Evolutionary conservation across 2,113 vertebrate species (phyloP), one percentile per base, ranked within the genome.

Genomic region (Cyanoramphus novaezelandiae): DNA sequence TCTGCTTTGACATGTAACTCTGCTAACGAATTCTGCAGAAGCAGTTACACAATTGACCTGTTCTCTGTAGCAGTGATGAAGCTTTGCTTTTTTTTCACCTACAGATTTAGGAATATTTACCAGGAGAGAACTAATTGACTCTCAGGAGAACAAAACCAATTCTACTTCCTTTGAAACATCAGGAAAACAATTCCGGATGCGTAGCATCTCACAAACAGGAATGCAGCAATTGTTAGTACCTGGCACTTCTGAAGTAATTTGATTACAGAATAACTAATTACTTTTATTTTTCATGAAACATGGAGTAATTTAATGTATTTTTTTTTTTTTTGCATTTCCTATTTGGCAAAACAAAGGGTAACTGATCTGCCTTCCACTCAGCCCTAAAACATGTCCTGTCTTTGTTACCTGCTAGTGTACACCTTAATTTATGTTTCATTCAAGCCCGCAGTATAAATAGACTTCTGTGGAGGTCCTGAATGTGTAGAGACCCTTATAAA

Each of bases 31-130:
- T 69, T 55, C 86, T 72, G 91, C 31, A 82, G 71, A 19, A 82
- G 28, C 72, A 83, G 62, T 69, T 80, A 72, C 47, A 92, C 79
- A 79, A 46, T 6, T 90, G 75, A 68, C 47, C 67, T 85, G 39
- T 67, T 82, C 88, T 79, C 83, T 59, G 25, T 52, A 82, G 57
- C 13, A 72, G 10, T 62, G 77, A 84, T 57, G 39, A 85, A 85
- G 62, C 35, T 72, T 92, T 64, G 52, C 41, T 57, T 18, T 63
- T 88, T 89, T 72, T 78, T 81, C 44, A 93, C 60, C 63, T 60
- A 55, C 35, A 90, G 57, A 69, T 93, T 92, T 86, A 86, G 53
- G 74, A 95, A 76, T 92, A 96, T 96, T 96, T 92, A 90, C 63
- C 77, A 86, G 41, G 16, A 86, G 35, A 88, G 47, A 92, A 80